Evolutionary conservation across 1,140 invertebrate species (phyloP).

Genomic region (Acromyrmex echinatior): DNA sequence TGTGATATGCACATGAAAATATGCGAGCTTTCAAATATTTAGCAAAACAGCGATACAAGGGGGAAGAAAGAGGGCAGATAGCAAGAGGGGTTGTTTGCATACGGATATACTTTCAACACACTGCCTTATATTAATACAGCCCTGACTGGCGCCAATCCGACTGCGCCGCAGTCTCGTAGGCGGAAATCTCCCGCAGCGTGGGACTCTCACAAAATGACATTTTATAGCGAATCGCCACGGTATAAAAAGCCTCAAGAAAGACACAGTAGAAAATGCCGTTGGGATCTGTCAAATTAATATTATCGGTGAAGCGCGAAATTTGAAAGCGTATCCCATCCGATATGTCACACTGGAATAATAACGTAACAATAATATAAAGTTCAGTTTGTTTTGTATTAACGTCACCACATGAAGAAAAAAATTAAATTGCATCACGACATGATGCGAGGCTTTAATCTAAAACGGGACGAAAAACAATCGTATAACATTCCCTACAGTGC

Average conservation of each 20-base stretch:
- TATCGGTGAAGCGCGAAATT: conserved; percentile 47
- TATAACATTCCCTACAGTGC: too few relatives aligned
- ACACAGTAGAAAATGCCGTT: background rate
- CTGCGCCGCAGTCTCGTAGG: conserved; percentile 71
- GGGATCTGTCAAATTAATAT: conserved; percentile 36
- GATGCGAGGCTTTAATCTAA: background rate
- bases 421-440: background rate
- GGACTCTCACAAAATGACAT: conserved; percentile 43
- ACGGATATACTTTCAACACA: conserved; percentile 41
- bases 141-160: conserved; percentile 74
- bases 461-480: background rate
- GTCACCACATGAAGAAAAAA: background rate
- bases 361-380: background rate
- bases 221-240: background rate
- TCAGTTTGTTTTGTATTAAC: background rate
- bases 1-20: background rate
- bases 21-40: conserved; percentile 41
- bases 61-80: background rate
- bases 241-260: background rate
- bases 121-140: conserved; percentile 64
- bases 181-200: conserved; percentile 50
- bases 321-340: background rate
- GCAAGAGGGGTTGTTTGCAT: conserved; percentile 30
- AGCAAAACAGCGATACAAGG: background rate
- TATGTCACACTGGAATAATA: conserved; percentile 36